Percentiles rank a stretch among this genome's conserved stretches.
Evolutionary conservation across 2,113 vertebrate genomes (phyloP).

Genomic region (Anhinga rufa): DNA sequence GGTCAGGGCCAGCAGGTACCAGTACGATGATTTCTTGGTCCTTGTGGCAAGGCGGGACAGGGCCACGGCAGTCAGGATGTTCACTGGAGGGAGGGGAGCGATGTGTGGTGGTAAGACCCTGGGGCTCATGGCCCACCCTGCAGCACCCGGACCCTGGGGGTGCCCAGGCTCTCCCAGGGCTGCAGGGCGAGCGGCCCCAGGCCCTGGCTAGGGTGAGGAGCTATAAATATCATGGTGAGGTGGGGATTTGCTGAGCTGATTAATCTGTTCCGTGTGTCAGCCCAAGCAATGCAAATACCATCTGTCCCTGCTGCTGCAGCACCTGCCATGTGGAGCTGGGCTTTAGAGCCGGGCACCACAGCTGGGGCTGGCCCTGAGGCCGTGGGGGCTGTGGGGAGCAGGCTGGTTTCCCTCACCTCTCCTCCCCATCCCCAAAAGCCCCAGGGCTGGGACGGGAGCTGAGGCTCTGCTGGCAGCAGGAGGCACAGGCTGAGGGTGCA

Average conservation of each 20-base stretch:
- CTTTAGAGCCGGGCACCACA: rapidly evolving
- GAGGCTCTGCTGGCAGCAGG: not conserved
- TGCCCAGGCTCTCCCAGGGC: not conserved
- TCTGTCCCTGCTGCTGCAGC: not conserved
- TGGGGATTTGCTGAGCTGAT: constrained; percentile 9
- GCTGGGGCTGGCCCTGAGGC: not conserved
- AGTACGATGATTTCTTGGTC: constrained; percentile 86
- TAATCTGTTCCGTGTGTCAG: not conserved
- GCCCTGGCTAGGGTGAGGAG: not conserved
- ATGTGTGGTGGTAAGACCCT: not conserved
- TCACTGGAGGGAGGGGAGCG: constrained; percentile 72
- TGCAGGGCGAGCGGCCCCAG: rapidly evolving
- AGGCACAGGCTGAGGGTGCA: not conserved
- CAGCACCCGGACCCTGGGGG: rapidly evolving
- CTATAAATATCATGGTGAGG: not conserved
- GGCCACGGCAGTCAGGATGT: constrained; percentile 80
- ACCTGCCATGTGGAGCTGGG: not conserved
- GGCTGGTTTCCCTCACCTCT: not conserved
- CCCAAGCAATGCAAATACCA: not conserved
- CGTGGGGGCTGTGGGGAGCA: rapidly evolving
- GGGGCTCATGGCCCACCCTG: not conserved
- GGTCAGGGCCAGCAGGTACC: constrained; percentile 87
- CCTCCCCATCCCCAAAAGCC: not conserved
- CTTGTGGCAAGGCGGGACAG: constrained; percentile 81
- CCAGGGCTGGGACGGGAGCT: not conserved